Base-by-base conservation (phyloP, 2,113 vertebrate genomes). In the Miniopterus natalensis region DNA sequence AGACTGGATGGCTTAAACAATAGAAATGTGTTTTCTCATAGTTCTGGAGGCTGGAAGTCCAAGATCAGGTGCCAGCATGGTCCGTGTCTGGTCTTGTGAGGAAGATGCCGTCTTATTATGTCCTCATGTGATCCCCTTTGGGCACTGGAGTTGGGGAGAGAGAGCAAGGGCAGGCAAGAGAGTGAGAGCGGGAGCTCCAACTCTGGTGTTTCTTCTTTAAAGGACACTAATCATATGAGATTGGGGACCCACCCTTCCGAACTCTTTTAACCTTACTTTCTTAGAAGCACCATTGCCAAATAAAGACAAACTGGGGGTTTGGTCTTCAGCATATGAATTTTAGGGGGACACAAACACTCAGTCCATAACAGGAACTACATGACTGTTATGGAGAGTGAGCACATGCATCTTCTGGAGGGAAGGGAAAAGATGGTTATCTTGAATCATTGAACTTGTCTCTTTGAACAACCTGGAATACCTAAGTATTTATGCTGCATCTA, bases 401-500 rank as follows among this genome's bases (percentile, higher is more conserved):
- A 21, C 8, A 40, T 42, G 3, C 9, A 73, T 5, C 13, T 61
- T 13, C 25, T 92, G 5, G 25, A 1, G 81, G 81, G 5, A 84
- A 90, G 3, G 15, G 13, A 36, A 29, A 92, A 6, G 31, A 15
- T 27, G 13, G 5, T 25, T 68, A 6, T 51, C 21, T 65, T 95
- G 18, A 77, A 80, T 80, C 78, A 36, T 42, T 87, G 47, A 49
- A 9, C 23, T 88, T 77, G 63, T 77, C 68, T 94, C 2, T 68
- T n/a, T 61, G 57, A 65, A 81, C 13, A 53, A 18, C 14, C 29
- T 73, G 17, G 81, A 94, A 93, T 61, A 80, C 3, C 40, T 73
- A 91, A 91, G 61, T 40, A 81, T 27, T 75, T 88, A 84, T 74
- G 42, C 40, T 71, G 9, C 31, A 36, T 51, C 23, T 27, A 63